phyloP scores from a whole-genome alignment of 2,888 invertebrate species.

The Therioaphis trifolii region DNA sequence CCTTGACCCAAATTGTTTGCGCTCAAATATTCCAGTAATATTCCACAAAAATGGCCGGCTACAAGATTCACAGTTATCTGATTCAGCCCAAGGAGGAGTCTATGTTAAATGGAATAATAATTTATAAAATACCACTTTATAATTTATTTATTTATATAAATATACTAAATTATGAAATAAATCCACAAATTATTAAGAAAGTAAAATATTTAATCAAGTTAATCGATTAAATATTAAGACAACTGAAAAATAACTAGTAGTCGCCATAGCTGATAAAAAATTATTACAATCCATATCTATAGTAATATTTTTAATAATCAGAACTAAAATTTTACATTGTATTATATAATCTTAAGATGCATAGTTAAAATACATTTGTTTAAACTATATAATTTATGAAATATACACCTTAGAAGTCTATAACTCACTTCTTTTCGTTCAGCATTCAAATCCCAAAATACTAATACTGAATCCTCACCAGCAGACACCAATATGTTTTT shows the following conservation, averaged over 20 bases:
- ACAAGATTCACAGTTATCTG: constrained; percentile 94
- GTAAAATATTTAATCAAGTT: background rate
- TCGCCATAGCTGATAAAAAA: too few species aligned
- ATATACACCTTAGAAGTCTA: constrained; percentile 23
- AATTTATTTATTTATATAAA: background rate
- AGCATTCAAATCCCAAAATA: constrained; percentile 94
- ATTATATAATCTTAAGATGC: too few species aligned
- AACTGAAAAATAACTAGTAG: too few species aligned
- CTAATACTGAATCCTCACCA: constrained; percentile 90
- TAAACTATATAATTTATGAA: background rate
- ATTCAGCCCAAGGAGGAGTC: constrained; percentile 95
- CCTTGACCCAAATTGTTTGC: constrained; percentile 89
- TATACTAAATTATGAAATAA: background rate
- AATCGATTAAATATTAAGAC: too few species aligned
- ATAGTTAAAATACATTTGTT: too few species aligned
- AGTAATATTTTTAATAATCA: too few species aligned
- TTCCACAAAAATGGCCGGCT: constrained; percentile 99
- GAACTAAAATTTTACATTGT: too few species aligned
- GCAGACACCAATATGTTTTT: constrained; percentile 87
- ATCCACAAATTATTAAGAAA: background rate
- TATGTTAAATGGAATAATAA: constrained; percentile 66
- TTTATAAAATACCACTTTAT: background rate
- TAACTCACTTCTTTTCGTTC: constrained; percentile 79
- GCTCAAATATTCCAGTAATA: constrained; percentile 97
- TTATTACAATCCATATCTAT: too few species aligned